Percentiles rank a stretch among this genome's conserved stretches.
These are phyloP conservation scores for Erebia ligea DNA, from an alignment of 2,888 invertebrate species.

Conservation along the genomic window DNA sequence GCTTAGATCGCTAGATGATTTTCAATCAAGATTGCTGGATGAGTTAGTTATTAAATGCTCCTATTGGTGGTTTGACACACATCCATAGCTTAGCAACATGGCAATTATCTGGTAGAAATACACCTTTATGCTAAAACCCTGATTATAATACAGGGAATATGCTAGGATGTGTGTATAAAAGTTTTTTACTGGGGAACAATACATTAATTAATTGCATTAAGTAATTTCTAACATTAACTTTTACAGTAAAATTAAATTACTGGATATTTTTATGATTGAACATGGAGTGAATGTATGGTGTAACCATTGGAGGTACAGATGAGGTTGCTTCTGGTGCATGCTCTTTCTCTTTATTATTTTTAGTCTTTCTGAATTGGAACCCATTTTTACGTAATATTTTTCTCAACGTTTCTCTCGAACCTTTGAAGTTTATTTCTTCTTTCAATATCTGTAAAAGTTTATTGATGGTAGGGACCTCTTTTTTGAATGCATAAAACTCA, in stretches of 20 bases:
- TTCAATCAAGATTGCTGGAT: too few species aligned
- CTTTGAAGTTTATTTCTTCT: slow-evolving; percentile 76
- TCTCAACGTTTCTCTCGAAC: slow-evolving; percentile 71
- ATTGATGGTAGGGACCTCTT: slow-evolving; percentile 77
- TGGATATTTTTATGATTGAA: slow-evolving; percentile 75
- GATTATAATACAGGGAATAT: background rate
- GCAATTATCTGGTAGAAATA: too few species aligned
- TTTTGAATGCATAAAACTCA: slow-evolving; percentile 77
- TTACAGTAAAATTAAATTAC: slow-evolving; percentile 48
- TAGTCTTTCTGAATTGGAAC: slow-evolving; percentile 76
- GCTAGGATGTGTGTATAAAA: background rate
- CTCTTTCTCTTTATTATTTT: slow-evolving; percentile 75
- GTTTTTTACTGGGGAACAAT: background rate
- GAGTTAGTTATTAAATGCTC: too few species aligned
- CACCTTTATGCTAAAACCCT: too few species aligned
- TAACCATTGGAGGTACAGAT: slow-evolving; percentile 68
- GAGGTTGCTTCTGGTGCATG: slow-evolving; percentile 58
- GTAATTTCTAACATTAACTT: background rate
- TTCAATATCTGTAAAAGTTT: slow-evolving; percentile 73
- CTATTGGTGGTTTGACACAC: too few species aligned
- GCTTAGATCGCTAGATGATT: too few species aligned
- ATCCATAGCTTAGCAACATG: too few species aligned
- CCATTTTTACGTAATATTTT: slow-evolving; percentile 77
- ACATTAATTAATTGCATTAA: background rate
- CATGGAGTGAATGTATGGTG: slow-evolving; percentile 74